Base-by-base conservation (phyloP, 2,888 invertebrate genomes). In the Volucella inflata region DNA sequence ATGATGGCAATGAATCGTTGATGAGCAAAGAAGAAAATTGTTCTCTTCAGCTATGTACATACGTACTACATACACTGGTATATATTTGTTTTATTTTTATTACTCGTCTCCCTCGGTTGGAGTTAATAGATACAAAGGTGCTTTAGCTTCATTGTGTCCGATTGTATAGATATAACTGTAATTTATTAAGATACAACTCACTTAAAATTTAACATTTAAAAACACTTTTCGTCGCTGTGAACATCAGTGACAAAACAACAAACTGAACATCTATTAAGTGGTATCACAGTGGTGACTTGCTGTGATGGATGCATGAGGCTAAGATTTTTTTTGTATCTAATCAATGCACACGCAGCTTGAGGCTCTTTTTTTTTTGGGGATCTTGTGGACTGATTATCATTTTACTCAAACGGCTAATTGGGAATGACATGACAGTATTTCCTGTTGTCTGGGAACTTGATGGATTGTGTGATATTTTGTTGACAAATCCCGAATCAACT, bases 1-100 rank as follows among this genome's bases (percentile, higher is more conserved):
- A 85, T 81, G 85, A 85, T 76, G 81, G 81, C 85, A 85, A 85
- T 85, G 85, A 85, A 85, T 85, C 85, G 81, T 81, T 85, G 85
- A 85, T 77, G 81, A 81, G 85, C 16, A 67, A 67, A 62, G 38
- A 48, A 48, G 65, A 57, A 40, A 38, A 21, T 40, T 38, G 42
- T 51, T 53, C 30, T 30, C 6, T 4, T 30, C 4, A 30, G 30
- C 30, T 30, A 30, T 30, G 30, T 6, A 30, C 6, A 21, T 21
- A 21, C 21, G 1, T 30, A 30, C 6, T 21, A 21, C 21, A 6
- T 30, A 30, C 6, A 30, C 30, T 30, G 6, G 30, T 30, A 30
- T 30, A 30, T 30, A 30, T 6, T 30, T 30, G 30, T 30, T 30
- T 30, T 30, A 30, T 30, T 30, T 30, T 30, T 30, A 30, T 30